Conservation (phyloP, 2,797 vertebrate genomes). For the Fratercula arctica region DNA sequence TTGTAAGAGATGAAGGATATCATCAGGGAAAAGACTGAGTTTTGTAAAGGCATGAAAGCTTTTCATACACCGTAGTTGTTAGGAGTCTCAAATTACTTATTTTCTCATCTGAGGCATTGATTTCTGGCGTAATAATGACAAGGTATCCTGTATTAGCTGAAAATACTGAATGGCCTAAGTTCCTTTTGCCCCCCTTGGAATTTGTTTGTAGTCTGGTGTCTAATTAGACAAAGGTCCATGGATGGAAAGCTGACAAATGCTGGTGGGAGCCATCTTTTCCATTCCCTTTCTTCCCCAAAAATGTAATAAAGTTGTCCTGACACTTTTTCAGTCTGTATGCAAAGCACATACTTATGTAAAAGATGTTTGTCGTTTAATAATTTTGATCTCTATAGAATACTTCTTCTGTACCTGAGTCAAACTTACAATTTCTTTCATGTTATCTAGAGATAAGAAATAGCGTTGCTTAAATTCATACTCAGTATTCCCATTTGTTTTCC, state of each 20-base stretch:
- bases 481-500: constrained; percentile 18
- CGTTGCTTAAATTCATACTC: neutral
- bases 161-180: neutral
- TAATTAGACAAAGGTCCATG: neutral
- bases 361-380: neutral
- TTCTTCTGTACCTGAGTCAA: neutral
- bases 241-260: neutral
- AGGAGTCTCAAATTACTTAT: neutral
- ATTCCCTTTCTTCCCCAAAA: neutral
- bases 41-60: neutral
- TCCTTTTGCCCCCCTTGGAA: neutral
- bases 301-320: neutral
- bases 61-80: neutral
- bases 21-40: neutral
- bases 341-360: neutral
- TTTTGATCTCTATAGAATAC: neutral
- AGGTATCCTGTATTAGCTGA: neutral
- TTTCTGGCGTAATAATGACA: neutral
- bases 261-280: neutral
- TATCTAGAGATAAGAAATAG: constrained; percentile 30
- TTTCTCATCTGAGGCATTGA: neutral
- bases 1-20: neutral
- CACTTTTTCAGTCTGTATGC: neutral
- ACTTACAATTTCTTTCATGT: neutral
- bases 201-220: neutral